Base-by-base conservation (phyloP, 2,888 invertebrate genomes). In the Rutpela maculata region DNA sequence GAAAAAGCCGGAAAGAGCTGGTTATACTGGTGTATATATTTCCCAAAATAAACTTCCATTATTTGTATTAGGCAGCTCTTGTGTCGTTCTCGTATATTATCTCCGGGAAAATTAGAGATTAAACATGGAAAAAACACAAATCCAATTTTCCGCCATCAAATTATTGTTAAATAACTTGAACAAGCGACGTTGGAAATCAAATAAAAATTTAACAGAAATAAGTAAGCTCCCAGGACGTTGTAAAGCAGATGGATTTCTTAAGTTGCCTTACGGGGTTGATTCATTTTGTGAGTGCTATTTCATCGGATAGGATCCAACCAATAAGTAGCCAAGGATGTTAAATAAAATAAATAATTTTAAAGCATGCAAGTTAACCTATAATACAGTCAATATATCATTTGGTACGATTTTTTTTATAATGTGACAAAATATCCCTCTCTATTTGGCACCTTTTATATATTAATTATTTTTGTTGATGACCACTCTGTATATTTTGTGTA, bases 101-200 rank as follows among this genome's bases (percentile, higher is more conserved):
- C 59, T 19, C 59, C 35, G 26, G 31, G n/a, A 31, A 31, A 62
- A 62, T 31, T 31, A 31, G 6, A 26, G 35, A 22, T 62, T 62
- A 62, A 62, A 62, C 62, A 62, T 26, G 62, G n/a, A 31, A 62
- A 62, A 62, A 62, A 50, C n/a, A 62, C 62, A 62, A 62, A 62
- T 62, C 62, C 62, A 62, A 62, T 62, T 62, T 62, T 31, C 22
- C 31, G 12, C 31, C n/a, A n/a, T 31, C 62, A 31, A 22, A 62
- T 62, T 62, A 62, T 22, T 31, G 22, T 62, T 62, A 62, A 62
- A 62, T 62, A 62, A 62, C 31, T 62, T 62, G 22, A 62, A 62
- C 26, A 62, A 60, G 62, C 62, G 17, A 62, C 31, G 31, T 31
- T 31, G 62, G 62, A 31, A 62, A 62, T 62, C 62, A 62, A 62